A percentile compares a stretch with the other conserved stretches of the same genome.
phyloP scores from a whole-genome alignment of 2,797 vertebrate species.

The Ateles fusciceps region DNA sequence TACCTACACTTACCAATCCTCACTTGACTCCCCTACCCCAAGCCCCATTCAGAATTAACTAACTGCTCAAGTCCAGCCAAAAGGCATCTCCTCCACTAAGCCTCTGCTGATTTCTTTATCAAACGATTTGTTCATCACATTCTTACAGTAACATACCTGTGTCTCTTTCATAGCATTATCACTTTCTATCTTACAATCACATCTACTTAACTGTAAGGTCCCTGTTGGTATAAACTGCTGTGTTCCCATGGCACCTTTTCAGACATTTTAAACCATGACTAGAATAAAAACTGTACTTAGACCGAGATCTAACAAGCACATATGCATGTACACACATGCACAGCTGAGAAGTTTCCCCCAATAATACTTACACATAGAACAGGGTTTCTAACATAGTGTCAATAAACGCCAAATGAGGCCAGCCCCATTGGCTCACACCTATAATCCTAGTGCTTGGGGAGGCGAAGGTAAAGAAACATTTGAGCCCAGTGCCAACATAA shows the following conservation, averaged over 20 bases:
- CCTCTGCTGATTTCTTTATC: neutral
- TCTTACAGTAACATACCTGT: neutral
- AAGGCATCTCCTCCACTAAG: neutral
- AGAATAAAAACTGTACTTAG: neutral
- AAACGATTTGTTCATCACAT: neutral
- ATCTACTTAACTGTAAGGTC: neutral
- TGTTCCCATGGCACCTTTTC: neutral
- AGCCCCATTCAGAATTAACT: neutral
- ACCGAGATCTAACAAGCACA: neutral
- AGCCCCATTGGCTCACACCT: neutral
- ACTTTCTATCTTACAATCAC: neutral
- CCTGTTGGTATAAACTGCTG: neutral
- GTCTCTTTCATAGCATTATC: neutral
- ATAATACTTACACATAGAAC: neutral
- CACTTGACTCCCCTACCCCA: neutral
- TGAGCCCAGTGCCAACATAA: neutral
- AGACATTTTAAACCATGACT: neutral
- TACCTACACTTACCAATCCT: neutral
- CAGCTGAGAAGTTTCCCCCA: neutral
- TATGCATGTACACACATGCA: neutral
- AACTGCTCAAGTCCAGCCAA: neutral
- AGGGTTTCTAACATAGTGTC: neutral
- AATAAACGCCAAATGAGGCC: neutral
- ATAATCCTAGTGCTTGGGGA: neutral
- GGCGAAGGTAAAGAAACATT: neutral